Evolutionary conservation across 2,113 vertebrate genomes (phyloP), one percentile per base, ranked within the genome.

Genomic region (Gymnocephalus cernua): DNA sequence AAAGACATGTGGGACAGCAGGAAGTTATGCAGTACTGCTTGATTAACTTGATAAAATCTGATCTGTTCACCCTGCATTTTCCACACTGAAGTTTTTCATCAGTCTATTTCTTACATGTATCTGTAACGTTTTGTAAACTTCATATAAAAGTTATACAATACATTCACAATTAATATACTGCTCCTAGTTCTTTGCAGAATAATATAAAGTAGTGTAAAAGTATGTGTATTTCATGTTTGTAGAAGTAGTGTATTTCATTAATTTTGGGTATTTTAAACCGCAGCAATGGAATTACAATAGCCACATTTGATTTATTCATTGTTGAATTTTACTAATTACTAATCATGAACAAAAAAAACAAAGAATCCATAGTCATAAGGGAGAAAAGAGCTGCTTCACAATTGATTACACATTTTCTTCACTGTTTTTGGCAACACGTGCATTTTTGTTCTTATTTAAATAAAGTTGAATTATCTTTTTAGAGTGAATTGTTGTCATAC

Each of bases 1-100:
- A 27, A 35, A 63, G 4, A 53, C 21, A 71, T 48, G 54, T 27
- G 18, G 56, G 13, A 23, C 27, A 59, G 48, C 35, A 54, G 47
- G 27, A 80, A 54, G 53, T 63, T 66, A 38, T 38, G 71, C 25
- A 59, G 3, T 27, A 7, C 29, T 18, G 23, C 5, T 19, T 6
- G 13, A 77, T 73, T 48, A 4, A 16, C 32, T 35, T 11, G 21
- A 63, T 35, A 45, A 77, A 84, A 57, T 9, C 25, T 15, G 32
- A 50, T 57, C 18, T 51, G 21, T 59, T 75, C 44, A 45, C 35
- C 2, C 1, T 53, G 35, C n/a, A 59, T 54, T 54, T 58, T 72
- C 19, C 15, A 23, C 3, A 62, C 18, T 50, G 4, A 13, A 6
- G 16, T 23, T 35, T 35, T 35, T 35, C 35, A 7, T 35, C 35